Conservation (phyloP, 1,140 invertebrate genomes). For the Diuraphis noxia region DNA sequence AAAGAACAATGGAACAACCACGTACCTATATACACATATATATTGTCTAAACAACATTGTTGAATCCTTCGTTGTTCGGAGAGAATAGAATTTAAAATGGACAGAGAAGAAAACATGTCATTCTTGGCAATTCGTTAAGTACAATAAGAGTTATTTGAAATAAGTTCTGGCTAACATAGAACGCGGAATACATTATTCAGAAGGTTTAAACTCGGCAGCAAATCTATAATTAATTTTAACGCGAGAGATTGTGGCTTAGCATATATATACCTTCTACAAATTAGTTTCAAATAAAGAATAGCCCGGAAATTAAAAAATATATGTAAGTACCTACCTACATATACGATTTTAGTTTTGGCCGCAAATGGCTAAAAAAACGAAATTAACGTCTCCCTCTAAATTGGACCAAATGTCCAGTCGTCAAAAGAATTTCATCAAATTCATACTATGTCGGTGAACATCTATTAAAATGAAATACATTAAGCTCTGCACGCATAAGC, state of each 20-base stretch:
- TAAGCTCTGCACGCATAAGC: too few species aligned
- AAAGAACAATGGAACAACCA: background rate
- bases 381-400: background rate
- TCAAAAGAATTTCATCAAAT: background rate
- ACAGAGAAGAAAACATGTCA: conserved; percentile 2
- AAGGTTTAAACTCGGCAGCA: background rate
- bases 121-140: conserved; percentile 2
- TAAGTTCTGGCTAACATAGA: background rate
- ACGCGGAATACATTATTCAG: conserved; percentile 6
- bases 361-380: background rate
- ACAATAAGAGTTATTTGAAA: conserved; percentile 17
- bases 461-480: background rate
- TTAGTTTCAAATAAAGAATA: background rate
- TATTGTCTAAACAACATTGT: background rate
- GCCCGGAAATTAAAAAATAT: background rate
- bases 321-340: background rate
- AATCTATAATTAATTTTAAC: conserved; percentile 19
- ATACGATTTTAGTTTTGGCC: background rate
- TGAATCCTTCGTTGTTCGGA: background rate
- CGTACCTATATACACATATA: background rate
- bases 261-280: background rate
- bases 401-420: background rate
- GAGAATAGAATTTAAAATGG: conserved; percentile 30
- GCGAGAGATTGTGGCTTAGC: background rate
- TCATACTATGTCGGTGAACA: background rate